These are phyloP conservation scores for Platygyra sinensis DNA, from an alignment of 64 coral and sea anemone genomes.

Conservation along the genomic window DNA sequence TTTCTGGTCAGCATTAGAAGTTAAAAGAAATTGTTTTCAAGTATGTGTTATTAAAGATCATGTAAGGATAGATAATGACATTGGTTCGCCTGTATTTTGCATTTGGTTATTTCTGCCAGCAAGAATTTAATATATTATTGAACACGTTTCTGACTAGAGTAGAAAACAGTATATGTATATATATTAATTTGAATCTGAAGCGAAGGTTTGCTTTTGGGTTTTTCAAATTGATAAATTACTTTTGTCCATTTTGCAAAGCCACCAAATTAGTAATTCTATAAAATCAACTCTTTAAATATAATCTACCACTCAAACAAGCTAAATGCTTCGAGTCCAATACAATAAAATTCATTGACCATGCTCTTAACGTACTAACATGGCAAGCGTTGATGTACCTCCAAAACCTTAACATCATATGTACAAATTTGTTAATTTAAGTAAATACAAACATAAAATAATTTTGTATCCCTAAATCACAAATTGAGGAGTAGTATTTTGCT, in stretches of 20 bases:
- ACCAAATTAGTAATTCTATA: background rate
- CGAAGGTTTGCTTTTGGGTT: background rate
- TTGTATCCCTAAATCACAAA: background rate
- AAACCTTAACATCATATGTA: too few relatives aligned
- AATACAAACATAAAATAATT: too few relatives aligned
- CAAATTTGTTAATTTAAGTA: too few relatives aligned
- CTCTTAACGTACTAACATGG: too few relatives aligned
- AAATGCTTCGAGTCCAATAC: background rate
- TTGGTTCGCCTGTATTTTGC: background rate
- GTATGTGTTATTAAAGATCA: background rate
- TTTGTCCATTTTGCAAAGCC: background rate
- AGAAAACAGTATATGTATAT: too few relatives aligned
- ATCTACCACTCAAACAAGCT: background rate
- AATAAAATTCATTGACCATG: background rate
- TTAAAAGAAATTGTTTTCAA: too few relatives aligned
- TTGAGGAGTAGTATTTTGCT: background rate
- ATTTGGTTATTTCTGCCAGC: too few relatives aligned
- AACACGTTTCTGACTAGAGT: too few relatives aligned
- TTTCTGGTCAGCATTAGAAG: background rate
- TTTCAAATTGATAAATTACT: background rate
- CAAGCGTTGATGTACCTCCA: too few relatives aligned
- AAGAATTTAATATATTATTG: too few relatives aligned
- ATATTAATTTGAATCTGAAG: slow-evolving; percentile 5
- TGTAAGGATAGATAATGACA: background rate
- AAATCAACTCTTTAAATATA: background rate